Percentiles rank a stretch among this genome's conserved stretches.
Evolutionary conservation across 2,797 vertebrate species (phyloP).

Genomic region (Nannoperca australis): DNA sequence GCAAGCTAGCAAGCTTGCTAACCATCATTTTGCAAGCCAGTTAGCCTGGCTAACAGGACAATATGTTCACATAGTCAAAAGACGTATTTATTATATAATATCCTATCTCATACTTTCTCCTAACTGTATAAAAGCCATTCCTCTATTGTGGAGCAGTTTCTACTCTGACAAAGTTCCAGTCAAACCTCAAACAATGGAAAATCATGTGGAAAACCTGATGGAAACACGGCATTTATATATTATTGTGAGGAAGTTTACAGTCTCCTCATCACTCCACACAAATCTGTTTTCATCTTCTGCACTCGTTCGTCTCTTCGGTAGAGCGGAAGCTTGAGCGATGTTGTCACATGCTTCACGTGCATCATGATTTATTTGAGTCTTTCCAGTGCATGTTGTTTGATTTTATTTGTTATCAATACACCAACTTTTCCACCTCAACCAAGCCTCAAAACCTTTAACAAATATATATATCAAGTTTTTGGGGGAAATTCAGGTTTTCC

Average conservation of each 20-base stretch:
- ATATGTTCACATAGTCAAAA: neutral
- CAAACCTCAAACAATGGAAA: neutral
- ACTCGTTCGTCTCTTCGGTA: neutral
- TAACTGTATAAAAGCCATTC: neutral
- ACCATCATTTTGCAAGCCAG: too few relatives aligned
- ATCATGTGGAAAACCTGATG: too few relatives aligned
- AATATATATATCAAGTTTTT: neutral
- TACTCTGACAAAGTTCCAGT: neutral
- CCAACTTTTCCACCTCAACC: too few relatives aligned
- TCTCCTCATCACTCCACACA: neutral
- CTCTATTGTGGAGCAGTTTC: neutral
- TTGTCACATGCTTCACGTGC: neutral
- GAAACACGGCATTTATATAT: neutral
- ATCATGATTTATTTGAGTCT: neutral
- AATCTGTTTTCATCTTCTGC: neutral
- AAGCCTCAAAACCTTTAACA: neutral
- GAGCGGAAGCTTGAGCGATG: neutral
- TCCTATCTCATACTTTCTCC: neutral
- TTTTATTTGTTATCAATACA: neutral
- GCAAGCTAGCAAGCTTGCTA: too few relatives aligned
- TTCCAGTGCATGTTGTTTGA: neutral
- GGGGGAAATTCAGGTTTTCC: neutral
- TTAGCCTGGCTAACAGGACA: too few relatives aligned
- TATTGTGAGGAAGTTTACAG: neutral
- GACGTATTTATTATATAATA: neutral